Conservation (phyloP, 2,888 invertebrate genomes). For the Rhagonycha fulva region DNA sequence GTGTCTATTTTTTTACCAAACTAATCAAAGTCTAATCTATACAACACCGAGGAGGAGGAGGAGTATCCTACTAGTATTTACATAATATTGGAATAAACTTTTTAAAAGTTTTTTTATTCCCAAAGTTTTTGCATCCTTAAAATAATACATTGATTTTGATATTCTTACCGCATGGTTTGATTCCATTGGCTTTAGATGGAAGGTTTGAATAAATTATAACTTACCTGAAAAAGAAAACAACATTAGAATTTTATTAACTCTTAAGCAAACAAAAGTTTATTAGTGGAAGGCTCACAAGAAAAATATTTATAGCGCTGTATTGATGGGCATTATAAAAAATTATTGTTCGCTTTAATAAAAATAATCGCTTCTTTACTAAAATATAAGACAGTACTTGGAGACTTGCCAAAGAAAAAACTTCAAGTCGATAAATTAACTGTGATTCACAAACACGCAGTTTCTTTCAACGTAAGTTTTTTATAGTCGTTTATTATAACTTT, state of each 20-base stretch:
- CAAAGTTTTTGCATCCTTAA: no score
- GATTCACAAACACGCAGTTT: neutral
- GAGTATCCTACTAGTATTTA: no score
- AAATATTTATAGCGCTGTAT: neutral
- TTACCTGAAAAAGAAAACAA: neutral
- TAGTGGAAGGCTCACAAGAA: neutral
- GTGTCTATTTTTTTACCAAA: no score
- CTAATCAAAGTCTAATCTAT: no score
- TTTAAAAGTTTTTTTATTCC: no score
- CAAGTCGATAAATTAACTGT: neutral
- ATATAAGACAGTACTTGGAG: neutral
- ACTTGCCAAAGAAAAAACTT: neutral
- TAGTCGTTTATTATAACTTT: neutral
- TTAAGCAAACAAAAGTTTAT: neutral
- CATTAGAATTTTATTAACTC: neutral
- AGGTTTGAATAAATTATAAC: neutral
- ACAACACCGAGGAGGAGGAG: no score
- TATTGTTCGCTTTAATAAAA: neutral
- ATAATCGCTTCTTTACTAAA: neutral
- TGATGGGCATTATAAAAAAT: neutral
- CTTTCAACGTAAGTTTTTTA: neutral
- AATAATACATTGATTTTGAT: neutral
- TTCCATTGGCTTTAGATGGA: neutral
- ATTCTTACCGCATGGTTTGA: neutral
- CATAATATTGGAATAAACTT: no score